These are phyloP conservation scores for Abramis brama DNA, from an alignment of 2,113 vertebrate genomes.

Conservation along the genomic window DNA sequence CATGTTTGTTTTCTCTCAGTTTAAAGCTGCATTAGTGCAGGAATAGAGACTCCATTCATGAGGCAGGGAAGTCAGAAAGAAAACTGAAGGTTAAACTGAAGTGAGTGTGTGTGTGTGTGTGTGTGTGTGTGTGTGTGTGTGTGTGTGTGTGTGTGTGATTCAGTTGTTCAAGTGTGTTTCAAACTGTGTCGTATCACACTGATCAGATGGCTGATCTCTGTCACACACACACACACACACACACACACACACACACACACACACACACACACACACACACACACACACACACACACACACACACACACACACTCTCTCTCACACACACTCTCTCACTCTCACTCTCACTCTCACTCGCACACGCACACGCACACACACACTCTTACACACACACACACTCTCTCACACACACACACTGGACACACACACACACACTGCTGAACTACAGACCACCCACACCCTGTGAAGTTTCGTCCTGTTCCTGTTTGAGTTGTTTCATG, in stretches of 20 bases:
- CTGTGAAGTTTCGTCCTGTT: background rate
- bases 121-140: too few relatives aligned
- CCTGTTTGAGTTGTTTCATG: background rate
- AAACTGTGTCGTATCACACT: slow-evolving; percentile 14
- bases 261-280: too few relatives aligned
- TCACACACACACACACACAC: background rate
- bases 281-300: too few relatives aligned
- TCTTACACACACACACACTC: too few relatives aligned
- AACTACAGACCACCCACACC: background rate
- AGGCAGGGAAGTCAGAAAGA: background rate
- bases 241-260: background rate
- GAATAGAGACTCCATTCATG: slow-evolving; percentile 56
- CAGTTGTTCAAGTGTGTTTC: background rate
- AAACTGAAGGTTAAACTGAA: background rate
- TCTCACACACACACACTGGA: too few relatives aligned
- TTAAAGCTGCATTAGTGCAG: slow-evolving; percentile 5
- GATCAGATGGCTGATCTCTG: background rate
- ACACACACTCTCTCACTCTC: too few relatives aligned
- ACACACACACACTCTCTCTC: too few relatives aligned
- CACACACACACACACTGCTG: too few relatives aligned
- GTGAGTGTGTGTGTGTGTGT: too few relatives aligned
- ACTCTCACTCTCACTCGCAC: too few relatives aligned
- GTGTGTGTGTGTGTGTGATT: background rate
- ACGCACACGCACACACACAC: too few relatives aligned
- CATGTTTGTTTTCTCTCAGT: background rate